Base-by-base conservation (phyloP, 2,888 invertebrate genomes). In the Eupeodes latifasciatus region DNA sequence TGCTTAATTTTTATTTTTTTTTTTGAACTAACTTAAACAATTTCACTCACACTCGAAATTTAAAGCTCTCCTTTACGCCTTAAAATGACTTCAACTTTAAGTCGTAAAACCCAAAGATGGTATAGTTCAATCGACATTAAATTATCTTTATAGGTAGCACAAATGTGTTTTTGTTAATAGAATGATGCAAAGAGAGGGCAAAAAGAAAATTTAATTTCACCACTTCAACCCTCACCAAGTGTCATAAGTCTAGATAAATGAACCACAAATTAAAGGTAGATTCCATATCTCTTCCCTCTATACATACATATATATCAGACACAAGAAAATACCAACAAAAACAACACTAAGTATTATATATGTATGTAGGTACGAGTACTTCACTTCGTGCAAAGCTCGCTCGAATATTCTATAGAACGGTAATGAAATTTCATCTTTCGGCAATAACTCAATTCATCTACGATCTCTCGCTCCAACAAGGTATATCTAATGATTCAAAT, bases 371-470 rank as follows among this genome's bases (percentile, higher is more conserved):
- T 27, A 10, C 27, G 7, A 1, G 4, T 10, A 5, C 12, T 72
- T 57, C 19, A 27, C 14, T 47, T 40, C 40, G 5, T 40, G 40
- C 9, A 44, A 27, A 44, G 57, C 19, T 57, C 27, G 57, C 19
- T 57, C 27, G 62, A 14, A 62, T 49, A 47, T 55, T 69, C 27
- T 12, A 4, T 34, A 36, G 14, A 59, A 62, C 64, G 49, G 71
- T 79, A 86, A 82, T 82, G 86, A 82, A 86, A 86, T 86, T 82
- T 71, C 71, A 79, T 82, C 75, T 79, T 76, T 76, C 55, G 66
- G 82, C 79, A 75, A 82, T 86, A 86, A 86, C 34, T 86, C 81
- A 78, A 64, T 64, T 57, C 57, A 75, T 53, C 57, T n/a, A 72
- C 55, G 5, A 40, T 9, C 40, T 40, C 40, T 40, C 57, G 57